Base-by-base conservation (phyloP, 2,888 invertebrate genomes). In the Tubulanus polymorphus region DNA sequence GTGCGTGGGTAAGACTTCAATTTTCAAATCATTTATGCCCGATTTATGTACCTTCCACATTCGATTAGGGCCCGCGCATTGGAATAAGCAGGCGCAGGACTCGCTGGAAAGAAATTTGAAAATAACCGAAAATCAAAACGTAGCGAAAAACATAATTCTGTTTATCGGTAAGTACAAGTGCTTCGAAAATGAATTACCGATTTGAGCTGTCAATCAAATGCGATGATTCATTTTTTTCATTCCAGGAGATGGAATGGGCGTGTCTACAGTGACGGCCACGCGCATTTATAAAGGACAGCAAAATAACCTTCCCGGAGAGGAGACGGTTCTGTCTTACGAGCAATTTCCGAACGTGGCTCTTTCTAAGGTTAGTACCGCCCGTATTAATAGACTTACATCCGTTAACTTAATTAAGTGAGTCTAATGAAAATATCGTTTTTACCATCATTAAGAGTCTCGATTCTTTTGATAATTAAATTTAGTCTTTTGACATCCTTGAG, bases 341-440 rank as follows among this genome's bases (percentile, higher is more conserved):
- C 83, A 83, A 18, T 88, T 88, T 64, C 87, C 88, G 0, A 84
- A 87, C 53, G 83, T 86, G 1, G 86, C 86, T 0, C 79, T 88
- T 32, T 84, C 87, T 27, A 87, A 88, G 85, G 88, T 88, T 80
- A 67, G 66, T 28, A 32, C 35, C n/a, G 35, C 10, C n/a, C 35
- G n/a, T 10, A 32, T 10, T 32, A 32, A n/a, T n/a, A 32, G 35
- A 32, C n/a, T 32, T 10, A 32, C 35, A n/a, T 32, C 35, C n/a
- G 10, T 10, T 12, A n/a, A 10, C 35, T 12, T 12, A 32, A n/a
- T 12, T 32, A 32, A 32, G n/a, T 12, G 10, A n/a, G 35, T 10
- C 10, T 32, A 32, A 10, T 32, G 35, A 32, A 32, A 32, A n/a
- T n/a, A n/a, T n/a, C n/a, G n/a, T n/a, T n/a, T n/a, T n/a, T n/a